A percentile compares a stretch with the other conserved stretches of the same genome.
phyloP scores from a whole-genome alignment of 2,797 vertebrate species.

The Gymnoscopelus braueri region DNA sequence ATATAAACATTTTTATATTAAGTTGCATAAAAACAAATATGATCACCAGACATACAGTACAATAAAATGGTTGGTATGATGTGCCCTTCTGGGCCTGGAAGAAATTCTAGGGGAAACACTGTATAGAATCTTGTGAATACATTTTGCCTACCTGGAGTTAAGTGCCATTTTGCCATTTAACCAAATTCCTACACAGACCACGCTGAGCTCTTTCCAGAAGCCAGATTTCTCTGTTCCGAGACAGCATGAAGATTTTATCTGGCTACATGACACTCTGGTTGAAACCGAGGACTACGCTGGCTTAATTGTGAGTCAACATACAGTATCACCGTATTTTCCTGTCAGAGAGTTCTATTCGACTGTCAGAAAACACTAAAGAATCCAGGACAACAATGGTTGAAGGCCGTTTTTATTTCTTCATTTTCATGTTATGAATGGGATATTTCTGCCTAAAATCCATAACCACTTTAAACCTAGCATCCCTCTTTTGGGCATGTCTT shows the following conservation, averaged over 20 bases:
- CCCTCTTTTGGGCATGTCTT: too few species aligned
- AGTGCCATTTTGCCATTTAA: neutral
- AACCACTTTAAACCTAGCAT: neutral
- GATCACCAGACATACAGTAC: too few species aligned
- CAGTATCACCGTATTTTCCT: slow-evolving; percentile 3
- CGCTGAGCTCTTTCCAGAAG: slow-evolving; percentile 91
- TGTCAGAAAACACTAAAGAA: neutral
- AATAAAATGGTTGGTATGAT: too few species aligned
- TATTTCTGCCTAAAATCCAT: neutral
- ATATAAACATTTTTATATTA: too few species aligned
- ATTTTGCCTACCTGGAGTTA: too few species aligned
- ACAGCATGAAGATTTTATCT: slow-evolving; percentile 97
- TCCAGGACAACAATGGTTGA: too few species aligned
- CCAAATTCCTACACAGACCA: slow-evolving; percentile 82
- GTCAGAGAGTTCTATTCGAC: neutral
- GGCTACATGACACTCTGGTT: slow-evolving; percentile 93
- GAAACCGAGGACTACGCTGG: slow-evolving; percentile 97
- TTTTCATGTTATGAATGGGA: neutral
- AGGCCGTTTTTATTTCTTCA: too few species aligned
- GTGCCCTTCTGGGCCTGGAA: too few species aligned
- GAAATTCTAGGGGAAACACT: too few species aligned
- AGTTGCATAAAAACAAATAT: too few species aligned
- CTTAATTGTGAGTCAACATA: slow-evolving; percentile 88
- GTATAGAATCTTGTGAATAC: too few species aligned
- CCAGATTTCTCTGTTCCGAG: slow-evolving; percentile 93